These are phyloP conservation scores for Drepana falcataria DNA, from an alignment of 2,888 invertebrate species.

Conservation along the genomic window DNA sequence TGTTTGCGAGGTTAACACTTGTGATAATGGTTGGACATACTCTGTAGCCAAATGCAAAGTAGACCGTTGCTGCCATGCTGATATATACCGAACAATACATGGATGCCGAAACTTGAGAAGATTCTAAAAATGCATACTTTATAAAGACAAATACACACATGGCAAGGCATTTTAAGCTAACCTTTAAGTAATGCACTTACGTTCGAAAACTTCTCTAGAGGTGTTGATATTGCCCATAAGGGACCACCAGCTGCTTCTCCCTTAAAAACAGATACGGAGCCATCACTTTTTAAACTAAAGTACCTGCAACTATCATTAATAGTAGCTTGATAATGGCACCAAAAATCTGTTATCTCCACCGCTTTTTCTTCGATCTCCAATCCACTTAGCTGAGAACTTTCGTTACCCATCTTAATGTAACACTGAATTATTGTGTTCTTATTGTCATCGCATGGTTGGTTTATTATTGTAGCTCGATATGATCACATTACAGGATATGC, in stretches of 20 bases:
- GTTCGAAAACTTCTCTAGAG: conserved; percentile 87
- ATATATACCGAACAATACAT: conserved; percentile 88
- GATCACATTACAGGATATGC: no score
- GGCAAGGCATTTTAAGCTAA: no score
- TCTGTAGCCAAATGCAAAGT: conserved; percentile 90
- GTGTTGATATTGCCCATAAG: conserved; percentile 81
- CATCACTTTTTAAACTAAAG: conserved; percentile 74
- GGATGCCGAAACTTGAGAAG: conserved; percentile 92
- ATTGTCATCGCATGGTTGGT: background rate
- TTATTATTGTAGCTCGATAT: no score
- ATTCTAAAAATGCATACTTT: conserved; percentile 78
- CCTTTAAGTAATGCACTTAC: conserved; percentile 56
- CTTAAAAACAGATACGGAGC: conserved; percentile 85
- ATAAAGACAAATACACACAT: no score
- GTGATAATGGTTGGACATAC: conserved; percentile 86
- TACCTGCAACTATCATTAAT: conserved; percentile 77
- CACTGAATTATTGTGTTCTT: background rate
- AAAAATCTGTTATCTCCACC: conserved; percentile 87
- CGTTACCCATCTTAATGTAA: conserved; percentile 84
- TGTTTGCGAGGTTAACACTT: conserved; percentile 81
- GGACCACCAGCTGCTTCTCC: conserved; percentile 84
- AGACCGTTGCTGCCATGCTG: conserved; percentile 87
- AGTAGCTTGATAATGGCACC: conserved; percentile 84
- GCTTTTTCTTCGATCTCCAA: conserved; percentile 87
- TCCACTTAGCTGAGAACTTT: conserved; percentile 84